A percentile compares a stretch with the other conserved stretches of the same genome.
Conservation (phyloP, 2,797 vertebrate species). For the Otolemur crassicaudatus region DNA sequence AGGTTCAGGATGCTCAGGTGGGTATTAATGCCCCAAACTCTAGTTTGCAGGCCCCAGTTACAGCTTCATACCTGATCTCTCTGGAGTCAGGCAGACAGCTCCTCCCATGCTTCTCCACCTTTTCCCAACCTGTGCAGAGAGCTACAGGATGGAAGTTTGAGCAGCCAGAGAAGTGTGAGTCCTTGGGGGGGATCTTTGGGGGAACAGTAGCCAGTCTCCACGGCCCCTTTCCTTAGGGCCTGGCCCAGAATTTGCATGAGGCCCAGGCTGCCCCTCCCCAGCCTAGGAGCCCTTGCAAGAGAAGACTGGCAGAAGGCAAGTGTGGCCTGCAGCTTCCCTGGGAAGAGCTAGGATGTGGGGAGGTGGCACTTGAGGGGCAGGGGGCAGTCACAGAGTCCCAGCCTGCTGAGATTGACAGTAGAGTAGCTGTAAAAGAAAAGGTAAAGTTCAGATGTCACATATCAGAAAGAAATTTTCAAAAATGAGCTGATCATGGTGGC, state of each 20-base stretch:
- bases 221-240: background rate
- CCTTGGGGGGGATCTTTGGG: background rate
- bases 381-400: background rate
- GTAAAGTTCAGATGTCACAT: background rate
- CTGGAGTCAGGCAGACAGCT: background rate
- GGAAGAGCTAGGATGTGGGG: background rate
- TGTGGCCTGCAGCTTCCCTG: background rate
- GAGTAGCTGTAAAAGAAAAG: background rate
- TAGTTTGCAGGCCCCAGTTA: background rate
- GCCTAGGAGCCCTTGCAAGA: background rate
- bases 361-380: fast-evolving
- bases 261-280: background rate
- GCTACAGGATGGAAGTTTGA: background rate
- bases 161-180: background rate
- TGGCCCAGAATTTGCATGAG: background rate
- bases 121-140: background rate
- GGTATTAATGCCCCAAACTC: background rate
- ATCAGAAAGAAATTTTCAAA: background rate
- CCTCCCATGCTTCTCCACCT: background rate
- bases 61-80: background rate
- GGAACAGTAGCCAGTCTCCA: background rate
- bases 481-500: background rate
- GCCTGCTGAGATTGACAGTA: background rate
- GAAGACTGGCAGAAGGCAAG: background rate
- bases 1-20: background rate